Percentiles rank a stretch among this genome's conserved stretches.
phyloP scores from a whole-genome alignment of 2,888 invertebrate species.

The Sminthurides aquaticus region DNA sequence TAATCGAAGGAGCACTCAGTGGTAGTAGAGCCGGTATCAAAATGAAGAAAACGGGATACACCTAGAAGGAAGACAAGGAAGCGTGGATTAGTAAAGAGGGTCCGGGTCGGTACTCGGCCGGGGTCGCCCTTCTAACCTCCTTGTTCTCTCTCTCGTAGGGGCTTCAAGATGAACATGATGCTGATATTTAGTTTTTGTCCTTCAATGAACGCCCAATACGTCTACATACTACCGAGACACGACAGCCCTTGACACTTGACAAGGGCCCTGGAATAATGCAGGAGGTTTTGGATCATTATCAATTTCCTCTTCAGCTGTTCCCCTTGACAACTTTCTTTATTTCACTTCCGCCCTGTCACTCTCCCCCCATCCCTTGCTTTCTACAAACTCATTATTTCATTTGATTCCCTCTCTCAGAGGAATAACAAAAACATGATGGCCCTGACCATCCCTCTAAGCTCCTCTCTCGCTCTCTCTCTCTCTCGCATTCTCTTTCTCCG shows the following conservation, averaged over 20 bases:
- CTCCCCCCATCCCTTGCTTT: neutral
- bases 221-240: too few relatives aligned
- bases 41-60: conserved; percentile 25
- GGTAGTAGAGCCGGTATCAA: conserved; percentile 24
- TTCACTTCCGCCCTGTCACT: neutral
- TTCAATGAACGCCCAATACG: too few relatives aligned
- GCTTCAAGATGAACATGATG: too few relatives aligned
- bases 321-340: neutral
- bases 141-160: too few relatives aligned
- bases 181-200: too few relatives aligned
- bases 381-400: too few relatives aligned
- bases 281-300: neutral
- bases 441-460: too few relatives aligned
- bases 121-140: too few relatives aligned
- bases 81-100: too few relatives aligned
- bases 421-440: neutral
- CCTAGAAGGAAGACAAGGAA: too few relatives aligned
- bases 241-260: neutral
- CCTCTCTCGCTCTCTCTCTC: neutral
- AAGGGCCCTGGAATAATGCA: neutral
- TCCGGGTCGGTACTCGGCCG: too few relatives aligned
- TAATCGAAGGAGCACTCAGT: conserved; percentile 21
- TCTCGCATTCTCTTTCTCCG: neutral
- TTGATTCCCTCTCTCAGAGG: too few relatives aligned
- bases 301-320: neutral